Base-by-base conservation (phyloP, 1,140 invertebrate genomes). In the Pararge aegeria region DNA sequence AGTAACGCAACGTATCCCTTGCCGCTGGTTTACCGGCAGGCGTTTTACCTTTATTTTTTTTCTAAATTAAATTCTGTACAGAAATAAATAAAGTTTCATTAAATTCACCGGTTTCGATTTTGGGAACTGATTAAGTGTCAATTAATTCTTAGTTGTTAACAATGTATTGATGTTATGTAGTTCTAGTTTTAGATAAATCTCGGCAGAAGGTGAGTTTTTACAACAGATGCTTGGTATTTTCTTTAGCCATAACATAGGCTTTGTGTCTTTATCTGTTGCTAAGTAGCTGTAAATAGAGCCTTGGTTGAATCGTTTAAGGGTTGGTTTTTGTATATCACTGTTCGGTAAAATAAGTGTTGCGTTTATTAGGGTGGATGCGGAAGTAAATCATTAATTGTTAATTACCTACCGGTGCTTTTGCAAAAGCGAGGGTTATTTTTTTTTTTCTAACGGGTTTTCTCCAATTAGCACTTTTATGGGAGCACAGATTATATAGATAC, bases 91-190 rank as follows among this genome's bases (percentile, higher is more conserved):
- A 60, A 38, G 20, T 60, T 56, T 63, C 38, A 44, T 40, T 40
- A 40, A 40, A 9, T 16, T 40, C 12, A 12, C 42, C 42, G 42
- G 42, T 46, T 20, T 20, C 30, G 9, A 2, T 7, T 53, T 59
- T 66, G 65, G 29, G 27, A 19, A 42, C 18, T n/a, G 42, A 19
- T 46, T 20, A 2, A 10, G 70, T 77, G 80, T 87, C 82, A 84
- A 85, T 84, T 85, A 73, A 79, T 82, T 66, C 68, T 54, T 75
- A 78, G 73, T 81, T 72, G 70, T 67, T 80, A 78, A 72, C 70
- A 70, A 61, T 20, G 69, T 71, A 61, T 46, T 46, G 18, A 64
- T 71, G 61, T 74, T 74, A 66, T 44, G 55, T 50, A 62, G 30
- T 53, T 74, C 73, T 66, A 24, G 2, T 75, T 73, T 75, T 73